Conservation (phyloP, 2,888 invertebrate species). For the Thumatha senex region DNA sequence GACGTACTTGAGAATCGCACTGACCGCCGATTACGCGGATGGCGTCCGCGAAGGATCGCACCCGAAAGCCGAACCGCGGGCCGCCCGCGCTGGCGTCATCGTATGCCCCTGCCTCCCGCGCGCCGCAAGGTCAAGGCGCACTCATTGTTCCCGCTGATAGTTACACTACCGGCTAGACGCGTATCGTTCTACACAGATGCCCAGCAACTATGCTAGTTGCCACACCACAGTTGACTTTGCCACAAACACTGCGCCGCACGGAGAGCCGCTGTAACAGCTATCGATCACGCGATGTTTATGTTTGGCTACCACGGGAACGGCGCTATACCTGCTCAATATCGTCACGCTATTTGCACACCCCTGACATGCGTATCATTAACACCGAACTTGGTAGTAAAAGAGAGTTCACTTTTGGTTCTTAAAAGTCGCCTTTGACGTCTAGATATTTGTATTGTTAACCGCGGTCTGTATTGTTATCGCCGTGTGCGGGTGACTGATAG, state of each 20-base stretch:
- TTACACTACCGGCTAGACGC: conserved; percentile 57
- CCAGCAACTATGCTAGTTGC: conserved; percentile 46
- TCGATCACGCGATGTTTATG: conserved; percentile 78
- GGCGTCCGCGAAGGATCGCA: conserved; percentile 80
- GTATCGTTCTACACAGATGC: conserved; percentile 53
- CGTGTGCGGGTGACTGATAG: conserved; percentile 44
- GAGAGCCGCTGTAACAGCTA: conserved; percentile 49
- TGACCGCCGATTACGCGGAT: conserved; percentile 82
- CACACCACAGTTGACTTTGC: conserved; percentile 37
- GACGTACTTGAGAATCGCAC: conserved; percentile 71
- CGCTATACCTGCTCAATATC: conserved; percentile 47
- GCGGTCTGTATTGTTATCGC: conserved; percentile 41
- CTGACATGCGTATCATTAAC: conserved; percentile 40
- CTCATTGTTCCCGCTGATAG: conserved; percentile 72
- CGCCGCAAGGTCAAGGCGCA: conserved; percentile 80
- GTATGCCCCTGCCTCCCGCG: conserved; percentile 70
- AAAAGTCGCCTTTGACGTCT: conserved; percentile 21
- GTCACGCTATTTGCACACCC: conserved; percentile 51
- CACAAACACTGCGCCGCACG: conserved; percentile 41
- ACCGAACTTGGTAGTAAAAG: conserved; percentile 18
- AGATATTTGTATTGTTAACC: conserved; percentile 33
- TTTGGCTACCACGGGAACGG: conserved; percentile 77
- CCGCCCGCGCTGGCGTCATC: conserved; percentile 80
- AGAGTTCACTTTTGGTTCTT: conserved; percentile 17
- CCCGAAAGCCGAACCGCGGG: conserved; percentile 79